phyloP scores from a whole-genome alignment of 2,888 invertebrate species.

The Agriopis aurantiaria region DNA sequence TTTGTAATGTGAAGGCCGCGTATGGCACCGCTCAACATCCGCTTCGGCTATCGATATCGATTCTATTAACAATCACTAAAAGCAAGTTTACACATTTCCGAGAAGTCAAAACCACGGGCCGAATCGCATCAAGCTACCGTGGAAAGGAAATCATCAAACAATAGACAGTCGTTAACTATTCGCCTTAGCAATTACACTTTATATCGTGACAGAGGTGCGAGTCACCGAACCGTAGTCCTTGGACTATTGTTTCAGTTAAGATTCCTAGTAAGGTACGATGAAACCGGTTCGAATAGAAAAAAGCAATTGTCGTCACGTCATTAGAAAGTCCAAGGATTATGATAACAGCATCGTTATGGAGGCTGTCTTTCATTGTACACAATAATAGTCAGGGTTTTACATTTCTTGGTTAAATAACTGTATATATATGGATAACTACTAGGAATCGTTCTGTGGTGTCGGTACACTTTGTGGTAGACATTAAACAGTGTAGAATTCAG shows the following conservation, averaged over 20 bases:
- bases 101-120: slow-evolving; percentile 9
- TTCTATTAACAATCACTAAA: background rate
- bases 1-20: no score
- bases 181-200: slow-evolving; percentile 17
- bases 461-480: slow-evolving; percentile 13
- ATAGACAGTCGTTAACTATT: slow-evolving; percentile 25
- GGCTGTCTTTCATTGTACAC: background rate
- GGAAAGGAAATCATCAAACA: slow-evolving; percentile 22
- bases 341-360: slow-evolving; percentile 41
- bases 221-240: slow-evolving; percentile 34
- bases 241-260: slow-evolving; percentile 44
- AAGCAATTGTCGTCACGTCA: slow-evolving; percentile 49
- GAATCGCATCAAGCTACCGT: slow-evolving; percentile 9
- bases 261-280: slow-evolving; percentile 47
- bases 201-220: slow-evolving; percentile 34
- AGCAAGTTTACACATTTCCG: slow-evolving; percentile 5
- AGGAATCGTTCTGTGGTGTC: background rate
- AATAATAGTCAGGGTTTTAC: background rate
- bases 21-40: background rate
- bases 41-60: background rate
- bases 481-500: slow-evolving; percentile 11
- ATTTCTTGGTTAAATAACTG: slow-evolving; percentile 39
- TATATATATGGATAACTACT: background rate
- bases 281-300: slow-evolving; percentile 45
- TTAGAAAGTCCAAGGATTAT: slow-evolving; percentile 58